phyloP scores from a whole-genome alignment of 2,888 invertebrate genomes.

The Drosophila borealis region DNA sequence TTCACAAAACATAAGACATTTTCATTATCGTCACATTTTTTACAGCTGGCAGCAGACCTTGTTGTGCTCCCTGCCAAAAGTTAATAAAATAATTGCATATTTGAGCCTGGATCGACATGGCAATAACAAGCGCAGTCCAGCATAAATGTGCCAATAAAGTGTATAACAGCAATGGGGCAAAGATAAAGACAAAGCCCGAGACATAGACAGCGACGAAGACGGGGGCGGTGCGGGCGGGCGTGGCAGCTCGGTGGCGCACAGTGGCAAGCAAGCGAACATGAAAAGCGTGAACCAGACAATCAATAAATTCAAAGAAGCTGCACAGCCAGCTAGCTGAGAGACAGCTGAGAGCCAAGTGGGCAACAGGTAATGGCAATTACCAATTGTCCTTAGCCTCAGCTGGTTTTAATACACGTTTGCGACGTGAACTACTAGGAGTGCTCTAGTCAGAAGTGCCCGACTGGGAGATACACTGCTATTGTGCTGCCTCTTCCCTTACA shows the following conservation, averaged over 20 bases:
- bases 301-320: conserved; percentile 51
- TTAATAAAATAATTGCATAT: conserved; percentile 59
- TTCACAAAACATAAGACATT: conserved; percentile 21
- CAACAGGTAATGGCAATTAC: conserved; percentile 70
- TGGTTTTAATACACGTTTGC: background rate
- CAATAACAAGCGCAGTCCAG: conserved; percentile 29
- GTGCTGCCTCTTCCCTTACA: no score
- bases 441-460: no score
- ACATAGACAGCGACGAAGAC: background rate
- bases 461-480: no score
- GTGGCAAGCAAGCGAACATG: conserved; percentile 46
- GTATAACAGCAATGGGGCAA: conserved; percentile 22
- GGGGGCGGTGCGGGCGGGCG: background rate
- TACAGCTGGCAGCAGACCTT: conserved; percentile 10
- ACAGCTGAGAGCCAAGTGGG: conserved; percentile 30
- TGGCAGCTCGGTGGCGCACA: conserved; percentile 1
- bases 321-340: background rate
- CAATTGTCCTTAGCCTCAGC: conserved; percentile 53
- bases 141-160: conserved; percentile 43
- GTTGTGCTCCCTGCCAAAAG: conserved; percentile 22
- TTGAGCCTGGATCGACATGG: conserved; percentile 29
- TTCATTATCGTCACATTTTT: conserved; percentile 20
- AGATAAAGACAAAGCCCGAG: background rate
- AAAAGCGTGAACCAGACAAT: conserved; percentile 71
- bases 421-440: no score